Evolutionary conservation across 2,888 invertebrate genomes (phyloP).

Genomic region (Ptychoptera albimana): DNA sequence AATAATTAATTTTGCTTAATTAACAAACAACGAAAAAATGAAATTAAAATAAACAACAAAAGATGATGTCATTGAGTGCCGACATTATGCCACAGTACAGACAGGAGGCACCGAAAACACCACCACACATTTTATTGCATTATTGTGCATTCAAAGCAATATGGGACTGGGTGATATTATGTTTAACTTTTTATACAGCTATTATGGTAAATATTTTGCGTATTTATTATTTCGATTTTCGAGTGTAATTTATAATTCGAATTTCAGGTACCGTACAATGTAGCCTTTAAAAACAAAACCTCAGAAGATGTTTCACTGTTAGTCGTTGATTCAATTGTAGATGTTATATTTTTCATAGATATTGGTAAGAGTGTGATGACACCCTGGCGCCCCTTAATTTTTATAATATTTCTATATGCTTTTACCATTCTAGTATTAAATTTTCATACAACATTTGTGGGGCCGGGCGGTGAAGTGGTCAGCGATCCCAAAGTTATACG

Average conservation of each 20-base stretch:
- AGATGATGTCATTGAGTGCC: constrained; percentile 96
- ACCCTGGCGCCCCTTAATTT: not conserved
- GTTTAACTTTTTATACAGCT: constrained; percentile 97
- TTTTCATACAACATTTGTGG: constrained; percentile 99
- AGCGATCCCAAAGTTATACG: constrained; percentile 97
- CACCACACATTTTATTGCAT: constrained; percentile 97
- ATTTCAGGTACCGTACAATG: constrained; percentile 87
- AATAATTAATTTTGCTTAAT: no score
- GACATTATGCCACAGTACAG: constrained; percentile 97
- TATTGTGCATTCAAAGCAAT: constrained; percentile 99
- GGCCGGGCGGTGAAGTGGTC: constrained; percentile 89
- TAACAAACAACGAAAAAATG: no score
- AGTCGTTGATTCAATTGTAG: constrained; percentile 95
- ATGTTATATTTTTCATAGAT: constrained; percentile 99
- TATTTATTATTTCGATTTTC: no score
- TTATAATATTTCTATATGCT: not conserved
- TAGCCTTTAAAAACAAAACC: constrained; percentile 99
- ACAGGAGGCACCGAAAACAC: constrained; percentile 99
- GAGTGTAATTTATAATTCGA: no score
- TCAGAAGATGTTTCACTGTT: constrained; percentile 89
- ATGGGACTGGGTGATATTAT: constrained; percentile 99
- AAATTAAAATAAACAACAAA: constrained; percentile 13
- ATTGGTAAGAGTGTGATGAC: constrained; percentile 38
- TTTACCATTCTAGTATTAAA: constrained; percentile 60
- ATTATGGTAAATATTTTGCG: constrained; percentile 26